Percentiles rank a stretch among this genome's conserved stretches.
Conservation (phyloP, 2,797 vertebrate species). For the Parambassis ranga region DNA sequence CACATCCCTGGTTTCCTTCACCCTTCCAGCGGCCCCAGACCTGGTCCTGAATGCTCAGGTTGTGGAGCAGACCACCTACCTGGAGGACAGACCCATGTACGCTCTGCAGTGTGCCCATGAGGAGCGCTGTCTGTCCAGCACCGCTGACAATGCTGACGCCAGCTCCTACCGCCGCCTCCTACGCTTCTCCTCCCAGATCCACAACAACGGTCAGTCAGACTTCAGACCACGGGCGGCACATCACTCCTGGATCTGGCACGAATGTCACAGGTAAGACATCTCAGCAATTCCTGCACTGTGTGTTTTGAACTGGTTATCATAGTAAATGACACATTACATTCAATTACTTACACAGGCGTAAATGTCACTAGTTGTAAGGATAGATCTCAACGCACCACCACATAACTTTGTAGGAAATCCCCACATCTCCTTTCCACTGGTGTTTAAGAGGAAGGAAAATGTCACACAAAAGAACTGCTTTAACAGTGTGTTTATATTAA, state of each 20-base stretch:
- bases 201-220: slow-evolving; percentile 93
- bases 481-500: not conserved
- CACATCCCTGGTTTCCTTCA: not conserved
- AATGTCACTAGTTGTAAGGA: not conserved
- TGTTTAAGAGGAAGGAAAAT: not conserved
- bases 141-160: slow-evolving; percentile 68
- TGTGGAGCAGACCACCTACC: slow-evolving; percentile 92
- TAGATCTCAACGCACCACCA: not conserved
- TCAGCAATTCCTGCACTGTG: too few species aligned
- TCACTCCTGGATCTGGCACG: slow-evolving; percentile 95
- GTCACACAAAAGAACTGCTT: not conserved
- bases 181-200: slow-evolving; percentile 96
- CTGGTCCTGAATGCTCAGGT: slow-evolving; percentile 88
- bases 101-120: slow-evolving; percentile 91
- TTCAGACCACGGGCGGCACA: slow-evolving; percentile 89
- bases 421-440: not conserved
- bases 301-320: too few species aligned
- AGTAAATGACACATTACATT: too few species aligned
- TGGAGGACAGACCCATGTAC: slow-evolving; percentile 95
- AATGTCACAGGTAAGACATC: slow-evolving; percentile 90
- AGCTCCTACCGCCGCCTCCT: slow-evolving; percentile 88
- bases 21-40: slow-evolving; percentile 87
- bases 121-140: slow-evolving; percentile 90
- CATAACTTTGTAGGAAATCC: not conserved
- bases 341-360: not conserved